Evolutionary conservation across 2,888 invertebrate genomes (phyloP).

Genomic region (Metallyticus violacea): DNA sequence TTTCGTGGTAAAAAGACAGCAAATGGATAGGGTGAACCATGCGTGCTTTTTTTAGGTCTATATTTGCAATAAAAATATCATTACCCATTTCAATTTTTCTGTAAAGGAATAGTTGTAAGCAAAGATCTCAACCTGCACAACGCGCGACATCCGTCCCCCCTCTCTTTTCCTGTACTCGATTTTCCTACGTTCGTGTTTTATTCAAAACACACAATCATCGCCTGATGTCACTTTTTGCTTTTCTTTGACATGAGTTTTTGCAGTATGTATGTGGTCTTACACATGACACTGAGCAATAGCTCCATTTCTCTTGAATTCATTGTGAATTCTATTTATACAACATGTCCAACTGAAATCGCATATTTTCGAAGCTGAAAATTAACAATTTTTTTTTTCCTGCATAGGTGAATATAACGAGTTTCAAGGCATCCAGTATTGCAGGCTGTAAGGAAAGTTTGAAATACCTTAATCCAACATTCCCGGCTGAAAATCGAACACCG

Average conservation of each 20-base stretch:
- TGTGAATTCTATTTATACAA: too few species aligned
- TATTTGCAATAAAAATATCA: too few species aligned
- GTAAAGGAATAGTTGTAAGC: background rate
- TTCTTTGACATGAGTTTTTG: background rate
- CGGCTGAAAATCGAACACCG: too few species aligned
- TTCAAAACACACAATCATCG: background rate
- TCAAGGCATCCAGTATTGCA: too few species aligned
- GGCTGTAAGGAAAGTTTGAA: too few species aligned
- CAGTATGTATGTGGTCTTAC: background rate
- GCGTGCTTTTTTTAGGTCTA: background rate
- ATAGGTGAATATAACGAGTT: too few species aligned
- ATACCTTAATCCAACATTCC: too few species aligned
- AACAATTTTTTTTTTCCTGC: too few species aligned
- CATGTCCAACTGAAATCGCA: too few species aligned
- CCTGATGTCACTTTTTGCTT: background rate
- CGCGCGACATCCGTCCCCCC: background rate
- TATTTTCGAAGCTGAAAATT: too few species aligned
- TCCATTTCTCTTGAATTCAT: too few species aligned
- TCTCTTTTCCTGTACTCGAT: background rate
- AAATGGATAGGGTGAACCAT: background rate
- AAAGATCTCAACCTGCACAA: background rate
- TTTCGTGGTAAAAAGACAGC: background rate
- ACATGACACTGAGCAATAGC: background rate
- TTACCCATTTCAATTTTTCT: too few species aligned
- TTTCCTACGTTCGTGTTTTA: background rate